These are phyloP conservation scores for Megaceryle torquata DNA, from an alignment of 2,113 vertebrate species.

Conservation along the genomic window DNA sequence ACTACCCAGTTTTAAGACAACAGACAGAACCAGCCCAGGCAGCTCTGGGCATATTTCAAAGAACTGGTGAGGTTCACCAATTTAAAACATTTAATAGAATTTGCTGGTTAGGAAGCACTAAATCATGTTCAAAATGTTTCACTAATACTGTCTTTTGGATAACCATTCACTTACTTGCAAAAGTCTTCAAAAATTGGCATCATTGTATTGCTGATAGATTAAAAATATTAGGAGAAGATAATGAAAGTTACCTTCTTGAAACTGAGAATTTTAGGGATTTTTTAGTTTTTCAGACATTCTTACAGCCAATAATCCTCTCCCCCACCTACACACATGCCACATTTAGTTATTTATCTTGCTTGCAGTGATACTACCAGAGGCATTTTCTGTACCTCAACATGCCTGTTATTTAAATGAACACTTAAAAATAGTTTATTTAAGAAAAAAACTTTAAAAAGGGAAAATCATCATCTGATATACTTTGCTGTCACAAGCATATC, in stretches of 20 bases:
- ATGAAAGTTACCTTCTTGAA: neutral
- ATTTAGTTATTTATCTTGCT: conserved; percentile 29
- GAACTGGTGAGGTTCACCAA: neutral
- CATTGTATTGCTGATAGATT: neutral
- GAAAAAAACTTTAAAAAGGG: neutral
- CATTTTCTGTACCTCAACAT: neutral
- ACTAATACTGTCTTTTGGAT: neutral
- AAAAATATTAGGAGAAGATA: neutral
- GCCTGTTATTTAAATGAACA: conserved; percentile 9
- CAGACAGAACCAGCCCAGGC: neutral
- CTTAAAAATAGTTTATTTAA: neutral
- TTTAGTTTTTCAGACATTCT: neutral
- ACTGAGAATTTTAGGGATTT: neutral
- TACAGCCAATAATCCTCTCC: neutral
- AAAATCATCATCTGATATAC: neutral
- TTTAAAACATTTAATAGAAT: neutral
- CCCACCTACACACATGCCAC: neutral
- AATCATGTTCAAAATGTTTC: neutral
- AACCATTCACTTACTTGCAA: neutral
- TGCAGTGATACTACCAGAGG: conserved; percentile 33
- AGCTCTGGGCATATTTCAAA: neutral
- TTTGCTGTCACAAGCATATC: neutral
- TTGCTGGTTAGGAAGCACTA: neutral
- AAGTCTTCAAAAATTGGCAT: neutral
- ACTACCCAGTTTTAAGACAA: neutral